phyloP scores from a whole-genome alignment of 2,113 vertebrate genomes.

The Thinocorus orbignyianus region DNA sequence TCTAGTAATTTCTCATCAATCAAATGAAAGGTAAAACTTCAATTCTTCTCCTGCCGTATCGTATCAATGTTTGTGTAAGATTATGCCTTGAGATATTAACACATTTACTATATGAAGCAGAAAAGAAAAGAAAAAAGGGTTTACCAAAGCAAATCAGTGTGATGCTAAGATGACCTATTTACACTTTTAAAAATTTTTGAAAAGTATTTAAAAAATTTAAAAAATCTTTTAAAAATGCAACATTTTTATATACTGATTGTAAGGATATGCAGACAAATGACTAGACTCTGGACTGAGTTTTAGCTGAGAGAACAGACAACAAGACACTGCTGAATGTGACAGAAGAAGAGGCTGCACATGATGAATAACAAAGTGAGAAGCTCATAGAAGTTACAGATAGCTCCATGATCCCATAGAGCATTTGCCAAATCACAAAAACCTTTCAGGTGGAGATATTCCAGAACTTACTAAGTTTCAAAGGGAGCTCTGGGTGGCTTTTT shows the following conservation, averaged over 20 bases:
- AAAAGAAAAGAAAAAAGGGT: not conserved
- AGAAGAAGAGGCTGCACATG: not conserved
- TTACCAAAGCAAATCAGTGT: not conserved
- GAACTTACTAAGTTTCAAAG: not conserved
- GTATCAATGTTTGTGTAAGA: not conserved
- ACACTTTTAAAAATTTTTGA: no score
- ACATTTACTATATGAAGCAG: not conserved
- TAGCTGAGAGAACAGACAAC: not conserved
- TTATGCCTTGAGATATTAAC: not conserved
- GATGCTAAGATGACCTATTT: not conserved
- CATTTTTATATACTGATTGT: not conserved
- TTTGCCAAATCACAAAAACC: accelerated
- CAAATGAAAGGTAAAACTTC: not conserved
- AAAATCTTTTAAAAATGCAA: not conserved
- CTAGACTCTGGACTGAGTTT: not conserved
- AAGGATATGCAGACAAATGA: not conserved
- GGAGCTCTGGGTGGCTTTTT: not conserved
- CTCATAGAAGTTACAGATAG: not conserved
- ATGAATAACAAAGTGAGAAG: not conserved
- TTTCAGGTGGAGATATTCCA: not conserved
- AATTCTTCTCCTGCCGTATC: not conserved
- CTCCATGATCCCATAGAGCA: not conserved
- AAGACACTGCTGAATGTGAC: not conserved
- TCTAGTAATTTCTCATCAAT: not conserved
- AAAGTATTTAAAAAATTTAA: no score